Evolutionary conservation across 64 coral and sea anemone species (phyloP), one percentile per base, ranked within the genome.

Genomic region (Platygyra sinensis): DNA sequence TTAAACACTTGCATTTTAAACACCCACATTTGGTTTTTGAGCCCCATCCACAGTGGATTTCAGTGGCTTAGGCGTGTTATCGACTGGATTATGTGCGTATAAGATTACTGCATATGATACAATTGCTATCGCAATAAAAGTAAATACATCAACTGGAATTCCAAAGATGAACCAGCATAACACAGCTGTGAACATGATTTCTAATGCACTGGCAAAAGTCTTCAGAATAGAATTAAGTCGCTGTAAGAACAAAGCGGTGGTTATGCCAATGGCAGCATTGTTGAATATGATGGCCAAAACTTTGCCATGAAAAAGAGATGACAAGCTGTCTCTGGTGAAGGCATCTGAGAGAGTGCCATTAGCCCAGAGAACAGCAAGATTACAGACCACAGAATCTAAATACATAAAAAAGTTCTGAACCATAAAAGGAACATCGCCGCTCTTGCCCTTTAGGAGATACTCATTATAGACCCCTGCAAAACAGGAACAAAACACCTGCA

Each of bases 391-490:
- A 11, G 96, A 98, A 89, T 98, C 93, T 33, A 93, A 28, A 50
- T 98, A 98, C 96, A 98, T 98, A 82, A 95, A 98, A 60, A 93
- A 82, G 86, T 95, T 98, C 77, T 98, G 96, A 22, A 93, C 54
- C 96, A 98, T 93, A 72, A 98, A 93, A n/a, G 96, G 93, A 10
- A 91, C 93, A 32, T 98, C 96, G 0, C 93, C 93, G 38, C 93
- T 79, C 39, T 91, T 94, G 33, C 96, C 96, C 77, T 98, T 98
- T 16, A 98, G 71, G 20, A 98, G 93, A 74, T 98, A 98, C 75
- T 98, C 96, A 75, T 98, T 98, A 69, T 98, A 98, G 73, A 98
- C 96, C 57, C 96, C 96, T 31, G 96, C 96, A 90, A 98, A 95
- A 52, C 96, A 98, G 22, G 96, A 98, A 30, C 96, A 95, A 82